Percentiles rank a stretch among this genome's conserved stretches.
phyloP scores from a whole-genome alignment of 2,888 invertebrate species.

The Lomographa bimaculata region DNA sequence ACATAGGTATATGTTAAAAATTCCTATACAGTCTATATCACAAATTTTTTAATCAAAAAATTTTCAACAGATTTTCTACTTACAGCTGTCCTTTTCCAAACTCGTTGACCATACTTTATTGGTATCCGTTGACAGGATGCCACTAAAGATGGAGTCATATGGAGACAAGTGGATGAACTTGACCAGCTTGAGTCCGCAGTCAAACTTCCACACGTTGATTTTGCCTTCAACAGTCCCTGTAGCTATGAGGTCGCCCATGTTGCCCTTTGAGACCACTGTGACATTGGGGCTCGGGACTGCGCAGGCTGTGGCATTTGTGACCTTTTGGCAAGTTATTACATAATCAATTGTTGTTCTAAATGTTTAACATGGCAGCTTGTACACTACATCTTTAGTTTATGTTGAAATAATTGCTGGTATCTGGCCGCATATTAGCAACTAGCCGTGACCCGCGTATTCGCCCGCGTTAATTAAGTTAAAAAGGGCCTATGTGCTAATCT shows the following conservation, averaged over 20 bases:
- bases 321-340: conserved; percentile 48
- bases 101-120: conserved; percentile 76
- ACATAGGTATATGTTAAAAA: too few species aligned
- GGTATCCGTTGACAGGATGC: conserved; percentile 65
- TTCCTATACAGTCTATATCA: too few species aligned
- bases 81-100: conserved; percentile 73
- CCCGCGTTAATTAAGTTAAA: too few species aligned
- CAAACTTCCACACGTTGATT: conserved; percentile 93
- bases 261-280: conserved; percentile 84
- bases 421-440: too few species aligned
- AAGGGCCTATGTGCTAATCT: too few species aligned
- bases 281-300: conserved; percentile 84
- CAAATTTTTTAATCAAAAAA: too few species aligned
- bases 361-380: too few species aligned
- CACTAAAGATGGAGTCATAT: conserved; percentile 78
- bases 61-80: conserved; percentile 39
- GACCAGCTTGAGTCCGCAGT: conserved; percentile 88
- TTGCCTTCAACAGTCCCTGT: conserved; percentile 85
- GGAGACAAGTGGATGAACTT: conserved; percentile 83
- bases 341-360: neutral
- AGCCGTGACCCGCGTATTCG: too few species aligned
- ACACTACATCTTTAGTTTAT: too few species aligned
- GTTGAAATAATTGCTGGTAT: too few species aligned
- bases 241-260: conserved; percentile 83
- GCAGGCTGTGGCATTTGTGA: conserved; percentile 92